A percentile compares a stretch with the other conserved stretches of the same genome.
Evolutionary conservation across 1,140 invertebrate genomes (phyloP).

Genomic region (Metopolophium dirhodum): DNA sequence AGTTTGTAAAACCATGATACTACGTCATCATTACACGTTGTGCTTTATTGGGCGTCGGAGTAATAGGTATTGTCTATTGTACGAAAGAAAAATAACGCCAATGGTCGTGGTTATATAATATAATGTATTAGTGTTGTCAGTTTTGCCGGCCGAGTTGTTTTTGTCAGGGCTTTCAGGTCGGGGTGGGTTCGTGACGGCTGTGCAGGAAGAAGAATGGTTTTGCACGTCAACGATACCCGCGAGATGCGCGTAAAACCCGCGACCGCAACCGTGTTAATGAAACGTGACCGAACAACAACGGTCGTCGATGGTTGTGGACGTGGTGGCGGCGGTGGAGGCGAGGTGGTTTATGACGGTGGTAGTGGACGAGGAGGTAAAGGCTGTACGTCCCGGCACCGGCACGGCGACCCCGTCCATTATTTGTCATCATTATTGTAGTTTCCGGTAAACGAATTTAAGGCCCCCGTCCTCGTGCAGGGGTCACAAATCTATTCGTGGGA

Average conservation of each 20-base stretch:
- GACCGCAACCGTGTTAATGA: slow-evolving; percentile 47
- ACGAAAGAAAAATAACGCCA: neutral
- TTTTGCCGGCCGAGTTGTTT: neutral
- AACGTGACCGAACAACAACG: slow-evolving; percentile 35
- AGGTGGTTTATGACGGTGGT: neutral
- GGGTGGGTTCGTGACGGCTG: too few species aligned
- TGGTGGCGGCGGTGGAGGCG: neutral
- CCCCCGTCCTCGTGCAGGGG: neutral
- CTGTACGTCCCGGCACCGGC: neutral
- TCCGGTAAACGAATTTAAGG: slow-evolving; percentile 30
- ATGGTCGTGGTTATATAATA: neutral
- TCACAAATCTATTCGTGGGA: slow-evolving; percentile 1
- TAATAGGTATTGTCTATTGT: neutral
- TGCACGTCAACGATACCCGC: slow-evolving; percentile 31
- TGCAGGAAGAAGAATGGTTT: slow-evolving; percentile 19
- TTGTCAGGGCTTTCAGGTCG: neutral
- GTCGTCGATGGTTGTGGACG: neutral
- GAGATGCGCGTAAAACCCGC: neutral
- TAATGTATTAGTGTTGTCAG: neutral
- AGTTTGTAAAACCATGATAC: neutral
- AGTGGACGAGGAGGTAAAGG: neutral
- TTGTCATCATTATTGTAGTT: slow-evolving; percentile 52
- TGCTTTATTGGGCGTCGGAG: neutral
- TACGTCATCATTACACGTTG: neutral
- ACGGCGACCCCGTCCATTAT: neutral